A percentile compares a stretch with the other conserved stretches of the same genome.
Evolutionary conservation across 2,888 invertebrate species (phyloP).

Genomic region (Azorinus chamasolen): DNA sequence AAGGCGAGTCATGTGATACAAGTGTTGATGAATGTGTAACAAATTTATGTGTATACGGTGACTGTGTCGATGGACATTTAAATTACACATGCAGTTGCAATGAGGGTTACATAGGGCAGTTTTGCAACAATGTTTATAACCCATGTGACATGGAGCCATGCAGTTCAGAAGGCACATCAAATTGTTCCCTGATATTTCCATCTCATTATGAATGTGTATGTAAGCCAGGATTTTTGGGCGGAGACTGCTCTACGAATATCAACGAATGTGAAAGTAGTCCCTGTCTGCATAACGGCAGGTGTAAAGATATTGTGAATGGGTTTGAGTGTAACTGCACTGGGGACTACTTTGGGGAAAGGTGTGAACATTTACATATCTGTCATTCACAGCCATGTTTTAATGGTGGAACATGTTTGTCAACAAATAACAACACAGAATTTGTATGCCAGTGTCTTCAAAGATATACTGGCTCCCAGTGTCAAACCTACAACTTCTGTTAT

Average conservation of each 20-base stretch:
- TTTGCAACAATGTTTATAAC: conserved; percentile 70
- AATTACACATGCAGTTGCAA: conserved; percentile 73
- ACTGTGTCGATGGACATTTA: conserved; percentile 75
- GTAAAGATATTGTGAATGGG: conserved; percentile 66
- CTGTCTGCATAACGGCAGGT: conserved; percentile 70
- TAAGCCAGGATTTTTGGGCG: conserved; percentile 77
- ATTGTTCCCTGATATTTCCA: conserved; percentile 71
- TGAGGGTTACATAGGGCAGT: conserved; percentile 68
- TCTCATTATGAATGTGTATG: conserved; percentile 76
- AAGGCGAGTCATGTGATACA: conserved; percentile 72
- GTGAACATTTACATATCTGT: conserved; percentile 75
- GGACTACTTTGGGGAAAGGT: conserved; percentile 72
- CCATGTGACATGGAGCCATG: conserved; percentile 77
- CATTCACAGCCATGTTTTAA: conserved; percentile 80
- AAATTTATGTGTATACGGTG: conserved; percentile 68
- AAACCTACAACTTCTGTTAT: conserved; percentile 76
- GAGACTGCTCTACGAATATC: conserved; percentile 67
- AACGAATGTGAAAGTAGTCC: conserved; percentile 73
- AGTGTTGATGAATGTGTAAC: conserved; percentile 77
- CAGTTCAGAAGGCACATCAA: conserved; percentile 59
- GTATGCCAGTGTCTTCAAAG: conserved; percentile 73
- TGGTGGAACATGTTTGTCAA: conserved; percentile 74
- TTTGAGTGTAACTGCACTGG: conserved; percentile 70
- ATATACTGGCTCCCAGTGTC: conserved; percentile 78
- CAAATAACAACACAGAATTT: conserved; percentile 66